Conservation (phyloP, 2,113 vertebrate species). For the Psilopogon haemacephalus region DNA sequence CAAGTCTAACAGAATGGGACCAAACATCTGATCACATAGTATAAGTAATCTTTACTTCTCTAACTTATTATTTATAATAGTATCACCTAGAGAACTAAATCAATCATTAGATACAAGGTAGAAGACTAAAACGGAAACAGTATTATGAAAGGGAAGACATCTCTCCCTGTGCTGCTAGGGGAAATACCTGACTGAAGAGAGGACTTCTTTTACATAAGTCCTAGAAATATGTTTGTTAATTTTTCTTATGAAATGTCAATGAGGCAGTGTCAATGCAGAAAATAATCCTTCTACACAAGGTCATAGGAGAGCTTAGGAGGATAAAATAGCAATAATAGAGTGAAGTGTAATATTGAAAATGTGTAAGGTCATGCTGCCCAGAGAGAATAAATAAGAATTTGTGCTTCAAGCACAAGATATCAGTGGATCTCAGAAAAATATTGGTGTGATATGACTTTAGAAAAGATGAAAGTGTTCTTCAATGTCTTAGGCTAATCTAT, state of each 20-base stretch:
- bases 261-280: background rate
- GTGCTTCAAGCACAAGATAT: background rate
- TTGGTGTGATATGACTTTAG: rapidly evolving
- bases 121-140: background rate
- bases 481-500: background rate
- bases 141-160: background rate
- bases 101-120: background rate
- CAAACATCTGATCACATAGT: background rate
- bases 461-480: background rate
- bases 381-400: background rate
- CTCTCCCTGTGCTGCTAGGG: background rate
- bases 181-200: background rate
- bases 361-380: background rate
- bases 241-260: background rate
- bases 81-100: background rate
- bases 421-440: background rate
- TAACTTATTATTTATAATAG: background rate
- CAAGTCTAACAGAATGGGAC: background rate
- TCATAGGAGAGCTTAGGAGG: background rate
- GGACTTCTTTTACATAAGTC: background rate
- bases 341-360: background rate
- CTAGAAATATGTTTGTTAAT: background rate
- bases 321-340: background rate
- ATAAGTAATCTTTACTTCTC: background rate
- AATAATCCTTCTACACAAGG: background rate